A percentile compares a stretch with the other conserved stretches of the same genome.
phyloP scores from a whole-genome alignment of 2,797 vertebrate genomes.

The Peromyscus nudipes region DNA sequence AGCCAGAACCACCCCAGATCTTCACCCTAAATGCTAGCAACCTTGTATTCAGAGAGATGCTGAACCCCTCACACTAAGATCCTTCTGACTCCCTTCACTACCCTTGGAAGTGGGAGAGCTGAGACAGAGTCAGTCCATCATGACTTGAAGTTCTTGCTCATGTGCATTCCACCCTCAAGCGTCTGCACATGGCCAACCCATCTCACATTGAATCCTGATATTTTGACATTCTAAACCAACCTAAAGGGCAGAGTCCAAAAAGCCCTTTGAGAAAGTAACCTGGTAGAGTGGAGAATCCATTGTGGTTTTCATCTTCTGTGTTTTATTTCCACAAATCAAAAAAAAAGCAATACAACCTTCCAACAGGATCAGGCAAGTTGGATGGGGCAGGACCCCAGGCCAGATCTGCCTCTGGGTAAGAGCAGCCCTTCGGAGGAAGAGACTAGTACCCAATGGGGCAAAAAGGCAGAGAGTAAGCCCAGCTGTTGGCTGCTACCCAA shows the following conservation, averaged over 20 bases:
- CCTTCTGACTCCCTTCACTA: not conserved
- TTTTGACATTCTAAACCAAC: not conserved
- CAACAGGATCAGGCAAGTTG: not conserved
- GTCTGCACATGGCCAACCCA: too few relatives aligned
- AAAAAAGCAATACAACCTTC: not conserved
- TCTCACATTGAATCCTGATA: not conserved
- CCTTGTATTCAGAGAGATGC: not conserved
- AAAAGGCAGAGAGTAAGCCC: too few relatives aligned
- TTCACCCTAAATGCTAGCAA: not conserved
- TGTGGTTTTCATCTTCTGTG: not conserved
- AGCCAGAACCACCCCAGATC: not conserved
- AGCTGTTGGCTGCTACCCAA: not conserved
- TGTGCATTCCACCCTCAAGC: not conserved
- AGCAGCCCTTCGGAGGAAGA: not conserved
- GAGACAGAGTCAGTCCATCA: not conserved
- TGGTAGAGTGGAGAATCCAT: not conserved
- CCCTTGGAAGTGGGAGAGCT: not conserved
- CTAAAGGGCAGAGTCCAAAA: too few relatives aligned
- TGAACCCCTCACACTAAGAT: not conserved
- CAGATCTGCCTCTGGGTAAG: not conserved
- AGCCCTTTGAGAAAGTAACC: not conserved
- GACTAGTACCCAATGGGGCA: accelerated
- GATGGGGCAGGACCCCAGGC: not conserved
- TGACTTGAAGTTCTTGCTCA: not conserved
- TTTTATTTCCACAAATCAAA: not conserved